Evolutionary conservation across 2,888 invertebrate species (phyloP).

Genomic region (Endotricha flammealis): DNA sequence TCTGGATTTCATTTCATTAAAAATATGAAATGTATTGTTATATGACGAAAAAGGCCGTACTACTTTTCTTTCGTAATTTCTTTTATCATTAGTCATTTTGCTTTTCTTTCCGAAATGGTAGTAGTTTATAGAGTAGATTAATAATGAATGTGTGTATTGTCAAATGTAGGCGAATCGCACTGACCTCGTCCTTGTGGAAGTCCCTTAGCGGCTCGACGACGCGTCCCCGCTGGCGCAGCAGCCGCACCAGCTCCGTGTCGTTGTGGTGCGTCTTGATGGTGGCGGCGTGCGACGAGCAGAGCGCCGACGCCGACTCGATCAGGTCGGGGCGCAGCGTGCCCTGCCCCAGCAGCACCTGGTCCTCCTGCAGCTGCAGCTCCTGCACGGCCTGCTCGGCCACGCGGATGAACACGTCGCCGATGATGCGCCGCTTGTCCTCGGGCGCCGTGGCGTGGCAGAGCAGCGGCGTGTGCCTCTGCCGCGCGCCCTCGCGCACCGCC

Average conservation of each 20-base stretch:
- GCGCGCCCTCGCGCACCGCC: constrained; percentile 44
- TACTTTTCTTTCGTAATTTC: too few species aligned
- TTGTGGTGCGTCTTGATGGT: constrained; percentile 99
- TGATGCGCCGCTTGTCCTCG: constrained; percentile 98
- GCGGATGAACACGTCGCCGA: constrained; percentile 98
- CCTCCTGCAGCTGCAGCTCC: constrained; percentile 90
- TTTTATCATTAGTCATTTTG: too few species aligned
- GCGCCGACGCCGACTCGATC: constrained; percentile 95
- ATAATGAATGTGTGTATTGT: too few species aligned
- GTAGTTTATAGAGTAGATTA: too few species aligned
- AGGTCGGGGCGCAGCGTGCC: constrained; percentile 98
- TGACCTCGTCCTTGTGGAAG: constrained; percentile 98
- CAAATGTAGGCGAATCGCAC: neutral
- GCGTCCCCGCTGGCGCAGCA: constrained; percentile 84
- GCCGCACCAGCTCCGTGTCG: constrained; percentile 95
- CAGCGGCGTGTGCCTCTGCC: constrained; percentile 84
- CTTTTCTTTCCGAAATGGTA: too few species aligned
- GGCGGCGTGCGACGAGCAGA: constrained; percentile 93
- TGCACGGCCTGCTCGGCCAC: constrained; percentile 93
- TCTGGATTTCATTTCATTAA: too few species aligned
- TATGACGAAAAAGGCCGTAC: too few species aligned
- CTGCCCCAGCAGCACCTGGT: constrained; percentile 95
- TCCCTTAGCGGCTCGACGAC: constrained; percentile 99
- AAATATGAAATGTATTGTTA: too few species aligned
- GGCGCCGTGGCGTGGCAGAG: constrained; percentile 93